Evolutionary conservation across 1,140 invertebrate species (phyloP).

Genomic region (Drosophila santomea): DNA sequence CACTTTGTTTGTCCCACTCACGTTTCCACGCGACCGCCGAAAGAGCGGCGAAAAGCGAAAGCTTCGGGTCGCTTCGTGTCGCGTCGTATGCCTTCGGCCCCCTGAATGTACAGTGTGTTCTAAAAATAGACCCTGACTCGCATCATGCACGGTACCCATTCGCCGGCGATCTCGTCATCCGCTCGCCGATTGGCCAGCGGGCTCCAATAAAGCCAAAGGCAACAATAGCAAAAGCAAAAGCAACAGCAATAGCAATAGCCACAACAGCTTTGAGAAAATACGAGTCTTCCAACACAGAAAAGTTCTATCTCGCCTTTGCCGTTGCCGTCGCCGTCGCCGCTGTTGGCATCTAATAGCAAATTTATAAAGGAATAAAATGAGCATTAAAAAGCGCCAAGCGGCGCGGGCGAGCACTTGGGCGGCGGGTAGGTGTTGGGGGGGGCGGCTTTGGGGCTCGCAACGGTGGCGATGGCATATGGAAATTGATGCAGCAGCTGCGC

Average conservation of each 20-base stretch:
- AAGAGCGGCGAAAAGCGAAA: slow-evolving; percentile 45
- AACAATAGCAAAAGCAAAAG: slow-evolving; percentile 38
- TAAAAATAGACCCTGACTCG: slow-evolving; percentile 76
- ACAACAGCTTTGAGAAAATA: slow-evolving; percentile 35
- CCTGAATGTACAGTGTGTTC: slow-evolving; percentile 70
- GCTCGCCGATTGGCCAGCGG: slow-evolving; percentile 54
- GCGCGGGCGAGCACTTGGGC: slow-evolving; percentile 1
- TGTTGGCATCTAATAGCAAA: slow-evolving; percentile 73
- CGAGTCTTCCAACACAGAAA: slow-evolving; percentile 56
- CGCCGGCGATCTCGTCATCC: slow-evolving; percentile 68
- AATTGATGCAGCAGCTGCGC: slow-evolving; percentile 43
- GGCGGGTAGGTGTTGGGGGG: not conserved
- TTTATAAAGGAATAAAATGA: slow-evolving; percentile 81
- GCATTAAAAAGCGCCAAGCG: slow-evolving; percentile 62
- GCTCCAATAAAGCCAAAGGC: slow-evolving; percentile 47
- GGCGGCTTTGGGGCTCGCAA: not conserved
- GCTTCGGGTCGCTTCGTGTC: slow-evolving; percentile 39
- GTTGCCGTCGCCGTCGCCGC: slow-evolving; percentile 24
- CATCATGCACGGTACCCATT: slow-evolving; percentile 65
- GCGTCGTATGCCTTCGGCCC: slow-evolving; percentile 28
- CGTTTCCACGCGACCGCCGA: slow-evolving; percentile 56
- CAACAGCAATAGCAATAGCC: slow-evolving; percentile 48
- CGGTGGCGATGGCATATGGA: slow-evolving; percentile 36
- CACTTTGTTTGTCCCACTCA: slow-evolving; percentile 72
- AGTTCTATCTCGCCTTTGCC: slow-evolving; percentile 66